phyloP scores from a whole-genome alignment of 2,113 vertebrate genomes.

The Chauna torquata region DNA sequence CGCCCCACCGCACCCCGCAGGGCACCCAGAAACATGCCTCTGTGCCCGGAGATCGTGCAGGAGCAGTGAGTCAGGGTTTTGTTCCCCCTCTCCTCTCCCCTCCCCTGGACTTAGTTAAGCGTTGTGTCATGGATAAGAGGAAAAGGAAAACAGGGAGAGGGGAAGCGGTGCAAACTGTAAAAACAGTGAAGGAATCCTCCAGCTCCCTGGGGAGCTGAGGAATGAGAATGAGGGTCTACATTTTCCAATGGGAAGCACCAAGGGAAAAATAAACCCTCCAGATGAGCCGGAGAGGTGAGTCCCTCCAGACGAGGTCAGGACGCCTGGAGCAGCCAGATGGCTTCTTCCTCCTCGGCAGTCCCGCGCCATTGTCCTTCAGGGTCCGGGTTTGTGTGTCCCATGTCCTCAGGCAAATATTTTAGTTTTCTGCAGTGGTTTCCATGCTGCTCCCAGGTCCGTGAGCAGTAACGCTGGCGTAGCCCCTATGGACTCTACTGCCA shows the following conservation, averaged over 20 bases:
- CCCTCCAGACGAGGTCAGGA: neutral
- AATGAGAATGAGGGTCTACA: neutral
- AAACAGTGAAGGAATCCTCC: conserved; percentile 7
- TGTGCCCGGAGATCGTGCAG: neutral
- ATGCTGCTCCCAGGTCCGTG: neutral
- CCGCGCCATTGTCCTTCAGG: neutral
- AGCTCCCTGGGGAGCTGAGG: neutral
- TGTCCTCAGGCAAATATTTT: neutral
- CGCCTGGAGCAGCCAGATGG: neutral
- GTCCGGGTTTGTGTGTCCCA: neutral
- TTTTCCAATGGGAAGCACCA: neutral
- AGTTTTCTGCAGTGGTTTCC: neutral
- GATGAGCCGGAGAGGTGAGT: neutral
- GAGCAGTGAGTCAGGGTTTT: neutral
- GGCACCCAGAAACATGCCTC: neutral
- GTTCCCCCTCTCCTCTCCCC: neutral
- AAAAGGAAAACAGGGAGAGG: neutral
- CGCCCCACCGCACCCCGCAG: neutral
- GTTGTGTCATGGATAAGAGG: neutral
- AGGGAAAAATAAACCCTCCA: neutral
- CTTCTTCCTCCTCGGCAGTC: neutral
- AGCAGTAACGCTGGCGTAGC: accelerated
- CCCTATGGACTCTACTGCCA: neutral
- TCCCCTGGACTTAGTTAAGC: neutral
- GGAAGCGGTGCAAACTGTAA: conserved; percentile 10